A percentile compares a stretch with the other conserved stretches of the same genome.
Evolutionary conservation across 2,113 vertebrate genomes (phyloP).

Genomic region (Dascyllus trimaculatus): DNA sequence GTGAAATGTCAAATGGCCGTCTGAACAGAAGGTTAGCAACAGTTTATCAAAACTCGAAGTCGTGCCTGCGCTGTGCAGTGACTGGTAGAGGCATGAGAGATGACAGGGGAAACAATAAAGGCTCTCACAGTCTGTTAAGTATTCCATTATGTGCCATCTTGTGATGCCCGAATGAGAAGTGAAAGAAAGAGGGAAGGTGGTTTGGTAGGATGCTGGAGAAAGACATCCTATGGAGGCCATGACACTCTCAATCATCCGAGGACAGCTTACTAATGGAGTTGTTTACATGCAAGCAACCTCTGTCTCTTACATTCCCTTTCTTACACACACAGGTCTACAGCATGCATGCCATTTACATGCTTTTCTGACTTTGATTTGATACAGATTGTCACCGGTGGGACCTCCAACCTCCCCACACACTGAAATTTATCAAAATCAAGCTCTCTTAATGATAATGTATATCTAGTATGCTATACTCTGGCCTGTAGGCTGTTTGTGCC

Average conservation of each 20-base stretch:
- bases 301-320: background rate
- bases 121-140: slow-evolving; percentile 53
- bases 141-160: slow-evolving; percentile 62
- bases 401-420: background rate
- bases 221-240: slow-evolving; percentile 40
- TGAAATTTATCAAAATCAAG: slow-evolving; percentile 27
- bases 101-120: slow-evolving; percentile 56
- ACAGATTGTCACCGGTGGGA: slow-evolving; percentile 3
- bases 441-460: slow-evolving; percentile 4
- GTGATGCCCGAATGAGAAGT: slow-evolving; percentile 41
- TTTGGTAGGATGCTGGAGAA: slow-evolving; percentile 44
- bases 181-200: slow-evolving; percentile 31
- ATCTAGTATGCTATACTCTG: background rate
- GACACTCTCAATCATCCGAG: slow-evolving; percentile 61
- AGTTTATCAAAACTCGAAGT: slow-evolving; percentile 37
- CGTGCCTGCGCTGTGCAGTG: slow-evolving; percentile 8
- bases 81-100: slow-evolving; percentile 38
- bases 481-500: slow-evolving; percentile 1
- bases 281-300: slow-evolving; percentile 59
- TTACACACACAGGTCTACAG: slow-evolving; percentile 1
- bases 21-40: slow-evolving; percentile 45
- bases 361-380: slow-evolving; percentile 3
- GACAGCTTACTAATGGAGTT: slow-evolving; percentile 71
- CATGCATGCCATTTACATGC: slow-evolving; percentile 28
- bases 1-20: slow-evolving; percentile 62